Evolutionary conservation across 2,888 invertebrate species (phyloP).

Genomic region (Drosophila anomalipes): DNA sequence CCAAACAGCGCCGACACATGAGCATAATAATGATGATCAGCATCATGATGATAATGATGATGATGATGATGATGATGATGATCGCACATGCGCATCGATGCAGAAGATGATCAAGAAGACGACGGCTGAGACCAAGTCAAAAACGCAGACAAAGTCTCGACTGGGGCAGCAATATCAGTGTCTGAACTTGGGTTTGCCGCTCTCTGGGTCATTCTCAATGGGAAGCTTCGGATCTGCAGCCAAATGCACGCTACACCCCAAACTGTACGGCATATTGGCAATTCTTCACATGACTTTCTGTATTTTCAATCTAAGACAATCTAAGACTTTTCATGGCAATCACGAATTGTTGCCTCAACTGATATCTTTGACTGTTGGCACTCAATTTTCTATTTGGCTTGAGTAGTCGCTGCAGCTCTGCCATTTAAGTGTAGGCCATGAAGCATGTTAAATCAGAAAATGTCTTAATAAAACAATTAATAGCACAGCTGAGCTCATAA

Average conservation of each 20-base stretch:
- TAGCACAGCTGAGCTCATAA: slow-evolving; percentile 80
- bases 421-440: slow-evolving; percentile 48
- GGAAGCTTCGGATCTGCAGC: slow-evolving; percentile 29
- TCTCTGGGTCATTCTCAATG: slow-evolving; percentile 42
- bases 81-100: slow-evolving; percentile 67
- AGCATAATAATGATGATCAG: slow-evolving; percentile 34
- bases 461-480: slow-evolving; percentile 81
- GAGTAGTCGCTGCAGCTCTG: slow-evolving; percentile 3
- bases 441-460: slow-evolving; percentile 78
- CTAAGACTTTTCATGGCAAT: too few species aligned
- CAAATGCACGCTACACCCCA: slow-evolving; percentile 31
- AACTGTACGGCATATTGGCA: slow-evolving; percentile 4
- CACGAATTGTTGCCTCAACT: not conserved
- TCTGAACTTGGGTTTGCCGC: slow-evolving; percentile 48
- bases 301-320: not conserved
- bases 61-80: slow-evolving; percentile 42
- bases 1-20: slow-evolving; percentile 49
- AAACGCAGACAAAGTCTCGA: slow-evolving; percentile 36
- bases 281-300: too few species aligned
- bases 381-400: not conserved
- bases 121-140: slow-evolving; percentile 16
- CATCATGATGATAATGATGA: slow-evolving; percentile 36
- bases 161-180: slow-evolving; percentile 49
- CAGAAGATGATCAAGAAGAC: slow-evolving; percentile 61
- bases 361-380: not conserved